Conservation (phyloP, 2,113 vertebrate species). For the Zingel zingel region DNA sequence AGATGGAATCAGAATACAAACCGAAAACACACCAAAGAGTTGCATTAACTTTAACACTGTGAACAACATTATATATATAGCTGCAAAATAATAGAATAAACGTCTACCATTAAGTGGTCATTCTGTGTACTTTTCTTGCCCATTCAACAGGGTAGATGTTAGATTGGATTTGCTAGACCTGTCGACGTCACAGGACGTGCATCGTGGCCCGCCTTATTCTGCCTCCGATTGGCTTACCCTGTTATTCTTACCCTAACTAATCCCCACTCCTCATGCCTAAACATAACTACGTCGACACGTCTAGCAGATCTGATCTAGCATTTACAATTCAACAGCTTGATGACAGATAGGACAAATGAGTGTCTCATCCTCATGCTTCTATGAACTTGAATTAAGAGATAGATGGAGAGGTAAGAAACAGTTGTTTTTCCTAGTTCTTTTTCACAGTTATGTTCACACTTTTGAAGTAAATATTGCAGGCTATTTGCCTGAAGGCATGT, state of each 20-base stretch:
- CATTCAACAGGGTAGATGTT: not conserved
- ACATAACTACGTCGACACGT: too few species aligned
- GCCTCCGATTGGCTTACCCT: too few species aligned
- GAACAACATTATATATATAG: not conserved
- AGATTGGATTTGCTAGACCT: too few species aligned
- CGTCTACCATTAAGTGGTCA: not conserved
- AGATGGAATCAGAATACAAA: not conserved
- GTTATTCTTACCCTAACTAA: too few species aligned
- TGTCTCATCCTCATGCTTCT: conserved; percentile 8
- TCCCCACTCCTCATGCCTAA: too few species aligned
- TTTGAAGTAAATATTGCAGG: conserved; percentile 26
- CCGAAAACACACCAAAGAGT: not conserved
- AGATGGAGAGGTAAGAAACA: conserved; percentile 19
- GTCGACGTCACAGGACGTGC: too few species aligned
- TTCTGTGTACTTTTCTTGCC: not conserved
- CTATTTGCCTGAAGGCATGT: conserved; percentile 25
- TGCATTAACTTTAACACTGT: not conserved
- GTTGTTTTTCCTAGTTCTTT: conserved; percentile 5
- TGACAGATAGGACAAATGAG: conserved; percentile 13
- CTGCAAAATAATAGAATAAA: not conserved
- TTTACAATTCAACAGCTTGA: conserved; percentile 18
- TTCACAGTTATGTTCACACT: conserved; percentile 26
- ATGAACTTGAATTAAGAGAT: conserved; percentile 9
- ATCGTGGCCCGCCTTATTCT: too few species aligned
- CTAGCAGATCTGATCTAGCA: too few species aligned